Conservation (phyloP, 2,888 invertebrate species). For the Acleris laterana region DNA sequence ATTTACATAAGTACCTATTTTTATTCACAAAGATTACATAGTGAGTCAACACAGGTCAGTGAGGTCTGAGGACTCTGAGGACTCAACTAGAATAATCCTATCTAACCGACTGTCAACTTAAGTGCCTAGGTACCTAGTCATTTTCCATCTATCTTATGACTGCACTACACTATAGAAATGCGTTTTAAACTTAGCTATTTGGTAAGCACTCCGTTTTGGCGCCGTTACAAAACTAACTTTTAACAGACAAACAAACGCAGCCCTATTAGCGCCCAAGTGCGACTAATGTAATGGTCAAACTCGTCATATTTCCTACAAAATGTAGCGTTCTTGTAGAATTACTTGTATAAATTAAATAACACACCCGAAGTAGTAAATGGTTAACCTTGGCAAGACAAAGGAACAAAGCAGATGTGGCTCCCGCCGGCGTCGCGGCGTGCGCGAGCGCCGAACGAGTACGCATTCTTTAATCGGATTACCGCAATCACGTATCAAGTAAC, state of each 20-base stretch:
- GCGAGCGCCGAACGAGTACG: slow-evolving; percentile 44
- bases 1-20: too few species aligned
- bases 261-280: slow-evolving; percentile 26
- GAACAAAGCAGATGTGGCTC: slow-evolving; percentile 62
- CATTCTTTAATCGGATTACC: slow-evolving; percentile 46
- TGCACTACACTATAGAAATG: too few species aligned
- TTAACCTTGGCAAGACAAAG: slow-evolving; percentile 61
- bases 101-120: too few species aligned
- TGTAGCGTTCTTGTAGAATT: slow-evolving; percentile 19
- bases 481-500: slow-evolving; percentile 31
- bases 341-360: slow-evolving; percentile 27
- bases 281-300: slow-evolving; percentile 23
- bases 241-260: slow-evolving; percentile 16
- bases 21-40: too few species aligned
- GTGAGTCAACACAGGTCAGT: too few species aligned
- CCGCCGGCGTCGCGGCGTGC: slow-evolving; percentile 45
- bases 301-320: slow-evolving; percentile 25
- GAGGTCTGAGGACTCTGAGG: too few species aligned
- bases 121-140: too few species aligned
- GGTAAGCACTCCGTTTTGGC: not conserved
- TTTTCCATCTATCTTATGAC: too few species aligned
- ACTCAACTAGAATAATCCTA: too few species aligned
- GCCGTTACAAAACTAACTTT: slow-evolving; percentile 16
- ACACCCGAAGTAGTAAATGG: slow-evolving; percentile 36
- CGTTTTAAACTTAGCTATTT: too few species aligned